These are phyloP conservation scores for Aythya fuligula DNA, from an alignment of 2,797 vertebrate species.

Conservation along the genomic window DNA sequence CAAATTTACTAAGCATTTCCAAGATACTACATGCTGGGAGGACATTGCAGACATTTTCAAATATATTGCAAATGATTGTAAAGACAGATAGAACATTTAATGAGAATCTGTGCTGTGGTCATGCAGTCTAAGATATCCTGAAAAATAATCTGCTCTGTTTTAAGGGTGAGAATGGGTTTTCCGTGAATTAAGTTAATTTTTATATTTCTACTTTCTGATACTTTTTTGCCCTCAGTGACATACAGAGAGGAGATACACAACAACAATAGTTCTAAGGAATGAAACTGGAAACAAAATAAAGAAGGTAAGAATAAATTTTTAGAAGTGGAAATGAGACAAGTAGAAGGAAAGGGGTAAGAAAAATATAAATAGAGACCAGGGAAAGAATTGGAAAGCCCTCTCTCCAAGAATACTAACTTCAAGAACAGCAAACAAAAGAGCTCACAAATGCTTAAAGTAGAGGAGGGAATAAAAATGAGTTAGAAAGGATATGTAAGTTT, in stretches of 20 bases:
- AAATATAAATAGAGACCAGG: neutral
- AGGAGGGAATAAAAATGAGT: neutral
- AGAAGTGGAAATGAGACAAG: neutral
- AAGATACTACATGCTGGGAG: neutral
- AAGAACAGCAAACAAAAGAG: neutral
- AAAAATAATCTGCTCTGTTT: slow-evolving; percentile 1
- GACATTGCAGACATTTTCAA: neutral
- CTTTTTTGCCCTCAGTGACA: neutral
- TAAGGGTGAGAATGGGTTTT: neutral
- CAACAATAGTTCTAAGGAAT: neutral
- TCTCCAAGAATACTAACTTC: neutral
- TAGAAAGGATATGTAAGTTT: neutral
- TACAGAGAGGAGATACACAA: neutral
- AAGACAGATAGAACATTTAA: neutral
- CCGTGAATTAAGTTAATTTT: neutral
- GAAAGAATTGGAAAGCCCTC: neutral
- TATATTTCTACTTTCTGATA: neutral
- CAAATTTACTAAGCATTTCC: neutral
- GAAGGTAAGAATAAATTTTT: neutral
- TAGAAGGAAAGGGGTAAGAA: neutral
- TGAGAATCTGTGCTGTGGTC: neutral
- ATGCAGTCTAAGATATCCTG: neutral
- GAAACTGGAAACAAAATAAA: neutral
- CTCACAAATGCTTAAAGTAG: neutral
- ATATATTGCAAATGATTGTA: neutral